A percentile compares a stretch with the other conserved stretches of the same genome.
These are phyloP conservation scores for Neolamprologus hecqui DNA, from an alignment of 2,113 vertebrate genomes.

Conservation along the genomic window DNA sequence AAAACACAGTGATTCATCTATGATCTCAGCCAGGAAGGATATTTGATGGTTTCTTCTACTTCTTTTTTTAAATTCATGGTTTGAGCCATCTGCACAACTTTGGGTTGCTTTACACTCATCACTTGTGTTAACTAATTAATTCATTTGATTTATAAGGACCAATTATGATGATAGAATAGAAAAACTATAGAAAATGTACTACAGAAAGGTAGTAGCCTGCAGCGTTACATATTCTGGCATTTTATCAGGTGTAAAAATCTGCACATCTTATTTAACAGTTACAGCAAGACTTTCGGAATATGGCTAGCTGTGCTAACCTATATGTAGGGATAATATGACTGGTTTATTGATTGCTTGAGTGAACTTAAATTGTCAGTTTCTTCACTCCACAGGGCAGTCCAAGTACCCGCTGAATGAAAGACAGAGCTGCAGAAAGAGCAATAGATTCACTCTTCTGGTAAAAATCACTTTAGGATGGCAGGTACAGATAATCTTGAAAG, in stretches of 20 bases:
- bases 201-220: not conserved
- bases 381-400: not conserved
- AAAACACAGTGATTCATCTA: not conserved
- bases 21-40: not conserved
- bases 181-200: not conserved
- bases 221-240: not conserved
- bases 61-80: not conserved
- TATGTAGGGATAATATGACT: not conserved
- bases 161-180: not conserved
- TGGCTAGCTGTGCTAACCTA: not conserved
- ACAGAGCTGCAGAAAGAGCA: not conserved
- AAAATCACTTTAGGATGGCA: not conserved
- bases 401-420: not conserved
- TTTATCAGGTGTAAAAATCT: not conserved
- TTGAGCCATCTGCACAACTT: not conserved
- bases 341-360: constrained; percentile 17
- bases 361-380: not conserved
- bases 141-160: not conserved
- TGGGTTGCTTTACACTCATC: not conserved
- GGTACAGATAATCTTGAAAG: not conserved
- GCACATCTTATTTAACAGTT: not conserved
- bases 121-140: not conserved
- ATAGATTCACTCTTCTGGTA: not conserved
- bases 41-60: not conserved
- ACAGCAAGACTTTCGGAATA: not conserved